phyloP scores from a whole-genome alignment of 1,140 invertebrate species.

The Platyscapa corneri region DNA sequence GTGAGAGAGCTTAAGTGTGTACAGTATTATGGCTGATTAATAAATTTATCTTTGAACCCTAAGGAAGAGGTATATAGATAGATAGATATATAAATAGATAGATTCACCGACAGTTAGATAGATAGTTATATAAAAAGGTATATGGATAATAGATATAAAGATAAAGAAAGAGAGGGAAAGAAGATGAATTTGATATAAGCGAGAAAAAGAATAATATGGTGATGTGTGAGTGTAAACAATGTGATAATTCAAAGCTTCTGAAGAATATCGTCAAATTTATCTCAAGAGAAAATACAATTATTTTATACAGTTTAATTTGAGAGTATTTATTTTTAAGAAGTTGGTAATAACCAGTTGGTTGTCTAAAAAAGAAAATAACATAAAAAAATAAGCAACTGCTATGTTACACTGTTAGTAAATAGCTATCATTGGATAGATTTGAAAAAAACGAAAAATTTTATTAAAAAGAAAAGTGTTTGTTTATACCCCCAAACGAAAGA shows the following conservation, averaged over 20 bases:
- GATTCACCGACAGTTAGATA: no score
- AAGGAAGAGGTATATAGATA: not conserved
- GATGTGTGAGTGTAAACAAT: conserved; percentile 28
- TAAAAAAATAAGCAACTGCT: not conserved
- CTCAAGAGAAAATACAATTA: not conserved
- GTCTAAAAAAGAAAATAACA: not conserved
- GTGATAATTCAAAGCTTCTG: not conserved
- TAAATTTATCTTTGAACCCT: not conserved
- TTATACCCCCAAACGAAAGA: not conserved
- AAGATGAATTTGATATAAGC: not conserved
- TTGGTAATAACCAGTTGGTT: not conserved
- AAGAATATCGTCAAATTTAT: not conserved
- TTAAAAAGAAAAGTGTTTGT: not conserved
- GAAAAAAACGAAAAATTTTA: not conserved
- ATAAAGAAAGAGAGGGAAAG: not conserved
- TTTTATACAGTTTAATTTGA: not conserved
- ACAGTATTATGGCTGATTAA: not conserved
- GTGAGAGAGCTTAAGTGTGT: not conserved
- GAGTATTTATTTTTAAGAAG: not conserved
- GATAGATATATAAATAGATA: not conserved
- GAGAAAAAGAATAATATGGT: not conserved
- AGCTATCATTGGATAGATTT: not conserved
- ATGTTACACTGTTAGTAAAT: not conserved
- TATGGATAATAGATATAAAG: not conserved
- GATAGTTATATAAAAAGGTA: no score